Percentiles rank a stretch among this genome's conserved stretches.
These are phyloP conservation scores for Tromatobia lineatoria DNA, from an alignment of 2,888 invertebrate species.

Conservation along the genomic window DNA sequence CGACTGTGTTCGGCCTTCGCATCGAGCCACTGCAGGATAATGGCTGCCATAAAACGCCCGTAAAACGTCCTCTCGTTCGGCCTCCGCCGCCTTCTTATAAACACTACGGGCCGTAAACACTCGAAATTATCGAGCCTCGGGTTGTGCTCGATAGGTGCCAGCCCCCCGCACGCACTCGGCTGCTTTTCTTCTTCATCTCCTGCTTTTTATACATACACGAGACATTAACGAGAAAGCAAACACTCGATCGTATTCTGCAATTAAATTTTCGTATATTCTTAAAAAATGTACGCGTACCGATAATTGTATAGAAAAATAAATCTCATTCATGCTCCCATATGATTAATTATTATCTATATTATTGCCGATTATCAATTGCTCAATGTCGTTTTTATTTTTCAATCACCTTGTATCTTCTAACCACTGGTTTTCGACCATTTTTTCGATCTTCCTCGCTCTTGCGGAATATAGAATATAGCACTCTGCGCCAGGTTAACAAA, in stretches of 20 bases:
- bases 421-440: slow-evolving; percentile 20
- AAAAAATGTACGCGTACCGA: not conserved
- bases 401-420: slow-evolving; percentile 25
- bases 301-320: too few relatives aligned
- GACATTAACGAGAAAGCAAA: slow-evolving; percentile 4
- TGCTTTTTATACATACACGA: slow-evolving; percentile 1
- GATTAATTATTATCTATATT: too few relatives aligned
- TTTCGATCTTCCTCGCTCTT: slow-evolving; percentile 35
- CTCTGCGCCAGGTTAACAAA: slow-evolving; percentile 76
- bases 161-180: slow-evolving; percentile 5
- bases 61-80: slow-evolving; percentile 73
- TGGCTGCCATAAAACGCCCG: slow-evolving; percentile 76
- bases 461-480: too few relatives aligned
- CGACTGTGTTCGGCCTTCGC: slow-evolving; percentile 10
- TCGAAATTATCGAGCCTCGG: slow-evolving; percentile 74
- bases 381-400: too few relatives aligned
- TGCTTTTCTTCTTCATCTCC: slow-evolving; percentile 30
- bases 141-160: slow-evolving; percentile 63
- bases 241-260: not conserved
- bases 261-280: not conserved
- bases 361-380: too few relatives aligned
- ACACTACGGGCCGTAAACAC: slow-evolving; percentile 77
- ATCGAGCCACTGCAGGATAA: slow-evolving; percentile 70
- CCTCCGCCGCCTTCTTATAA: slow-evolving; percentile 75
- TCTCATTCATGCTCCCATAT: too few relatives aligned